These are phyloP conservation scores for Aeoliscus strigatus DNA, from an alignment of 2,797 vertebrate genomes.

Conservation along the genomic window DNA sequence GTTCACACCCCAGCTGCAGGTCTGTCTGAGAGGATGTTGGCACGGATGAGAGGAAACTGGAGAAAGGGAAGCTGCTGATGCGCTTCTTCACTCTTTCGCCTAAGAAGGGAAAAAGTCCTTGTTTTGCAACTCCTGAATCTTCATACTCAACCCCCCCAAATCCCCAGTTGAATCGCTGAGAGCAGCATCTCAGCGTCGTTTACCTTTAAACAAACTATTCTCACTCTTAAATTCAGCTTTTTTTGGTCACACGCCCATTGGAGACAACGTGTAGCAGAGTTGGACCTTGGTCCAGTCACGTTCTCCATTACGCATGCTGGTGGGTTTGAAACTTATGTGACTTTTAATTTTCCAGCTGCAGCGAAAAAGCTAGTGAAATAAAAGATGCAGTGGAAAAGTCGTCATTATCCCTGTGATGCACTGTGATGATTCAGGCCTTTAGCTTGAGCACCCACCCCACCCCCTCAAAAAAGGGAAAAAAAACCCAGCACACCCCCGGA, in stretches of 20 bases:
- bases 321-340: slow-evolving; percentile 21
- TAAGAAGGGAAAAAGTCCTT: no score
- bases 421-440: slow-evolving; percentile 27
- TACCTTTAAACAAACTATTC: no score
- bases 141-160: no score
- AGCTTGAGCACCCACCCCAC: not conserved
- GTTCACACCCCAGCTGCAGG: slow-evolving; percentile 58
- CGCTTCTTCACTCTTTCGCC: slow-evolving; percentile 26
- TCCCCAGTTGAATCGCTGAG: no score
- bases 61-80: slow-evolving; percentile 19
- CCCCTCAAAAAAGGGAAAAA: no score
- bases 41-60: slow-evolving; percentile 8
- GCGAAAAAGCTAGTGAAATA: slow-evolving; percentile 23
- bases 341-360: slow-evolving; percentile 36
- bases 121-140: no score
- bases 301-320: slow-evolving; percentile 16
- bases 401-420: no score
- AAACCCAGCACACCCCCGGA: slow-evolving; percentile 3
- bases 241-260: no score
- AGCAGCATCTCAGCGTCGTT: no score
- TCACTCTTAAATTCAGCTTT: no score
- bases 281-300: slow-evolving; percentile 18
- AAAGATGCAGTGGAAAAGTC: slow-evolving; percentile 7
- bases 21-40: slow-evolving; percentile 42
- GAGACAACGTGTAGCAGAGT: slow-evolving; percentile 8